Evolutionary conservation across 1,140 invertebrate genomes (phyloP).

Genomic region (Telenomus remus): DNA sequence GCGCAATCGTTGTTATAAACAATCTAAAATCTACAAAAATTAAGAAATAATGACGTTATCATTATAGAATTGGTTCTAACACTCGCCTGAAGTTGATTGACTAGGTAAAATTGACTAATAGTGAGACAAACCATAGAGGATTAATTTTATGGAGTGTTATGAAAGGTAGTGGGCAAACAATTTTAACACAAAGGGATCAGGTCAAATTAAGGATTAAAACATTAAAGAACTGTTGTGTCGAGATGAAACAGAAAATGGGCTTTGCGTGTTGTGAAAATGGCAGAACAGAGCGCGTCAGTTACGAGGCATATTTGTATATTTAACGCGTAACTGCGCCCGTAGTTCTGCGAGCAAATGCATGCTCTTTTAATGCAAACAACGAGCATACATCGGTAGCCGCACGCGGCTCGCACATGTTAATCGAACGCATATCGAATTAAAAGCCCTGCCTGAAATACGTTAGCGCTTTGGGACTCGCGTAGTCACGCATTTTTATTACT

Average conservation of each 20-base stretch:
- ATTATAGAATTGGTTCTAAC: no score
- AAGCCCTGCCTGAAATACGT: constrained; percentile 43
- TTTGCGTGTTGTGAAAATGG: constrained; percentile 40
- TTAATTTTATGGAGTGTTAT: no score
- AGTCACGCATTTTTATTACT: constrained; percentile 48
- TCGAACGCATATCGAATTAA: constrained; percentile 53
- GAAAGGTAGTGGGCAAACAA: no score
- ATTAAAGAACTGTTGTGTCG: constrained; percentile 36
- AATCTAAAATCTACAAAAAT: no score
- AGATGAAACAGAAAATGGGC: constrained; percentile 42
- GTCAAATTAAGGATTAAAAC: constrained; percentile 33
- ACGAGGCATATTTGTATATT: constrained; percentile 51
- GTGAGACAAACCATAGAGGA: no score
- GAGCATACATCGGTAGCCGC: constrained; percentile 35
- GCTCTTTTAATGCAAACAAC: constrained; percentile 58
- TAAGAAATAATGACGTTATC: no score
- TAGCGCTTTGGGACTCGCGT: constrained; percentile 20
- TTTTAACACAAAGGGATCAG: neutral
- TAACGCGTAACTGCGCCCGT: constrained; percentile 51
- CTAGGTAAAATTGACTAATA: no score
- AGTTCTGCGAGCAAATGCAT: constrained; percentile 45
- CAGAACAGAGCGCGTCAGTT: constrained; percentile 24
- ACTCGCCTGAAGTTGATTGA: no score
- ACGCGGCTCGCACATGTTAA: constrained; percentile 40
- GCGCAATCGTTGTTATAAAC: no score